Evolutionary conservation across 2,113 vertebrate species (phyloP).

Genomic region (Eolophus roseicapilla): DNA sequence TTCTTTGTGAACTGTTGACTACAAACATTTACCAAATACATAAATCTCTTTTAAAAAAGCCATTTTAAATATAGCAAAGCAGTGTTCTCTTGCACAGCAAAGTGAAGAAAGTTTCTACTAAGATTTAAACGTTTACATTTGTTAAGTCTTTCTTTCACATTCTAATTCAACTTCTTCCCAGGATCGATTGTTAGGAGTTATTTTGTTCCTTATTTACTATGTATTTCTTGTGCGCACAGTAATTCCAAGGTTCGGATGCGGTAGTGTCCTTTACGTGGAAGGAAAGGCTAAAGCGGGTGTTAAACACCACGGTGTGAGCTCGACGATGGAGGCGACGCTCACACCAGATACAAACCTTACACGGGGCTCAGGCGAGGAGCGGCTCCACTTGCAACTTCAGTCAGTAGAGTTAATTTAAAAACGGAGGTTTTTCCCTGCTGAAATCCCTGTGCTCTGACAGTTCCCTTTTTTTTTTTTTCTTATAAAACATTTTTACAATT

Average conservation of each 20-base stretch:
- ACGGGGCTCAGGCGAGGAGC: background rate
- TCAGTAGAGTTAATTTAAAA: constrained; percentile 15
- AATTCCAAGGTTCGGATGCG: constrained; percentile 64
- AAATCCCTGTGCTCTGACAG: constrained; percentile 43
- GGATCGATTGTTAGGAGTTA: constrained; percentile 74
- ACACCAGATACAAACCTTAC: constrained; percentile 17
- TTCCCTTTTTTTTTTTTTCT: background rate
- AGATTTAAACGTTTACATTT: constrained; percentile 81
- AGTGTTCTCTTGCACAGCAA: constrained; percentile 95
- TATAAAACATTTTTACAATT: constrained; percentile 71
- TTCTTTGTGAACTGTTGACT: constrained; percentile 92
- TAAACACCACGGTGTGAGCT: constrained; percentile 63
- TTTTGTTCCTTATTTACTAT: constrained; percentile 84
- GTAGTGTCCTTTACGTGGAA: constrained; percentile 67
- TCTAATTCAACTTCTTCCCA: constrained; percentile 78
- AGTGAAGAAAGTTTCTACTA: constrained; percentile 91
- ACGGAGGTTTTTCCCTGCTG: constrained; percentile 48
- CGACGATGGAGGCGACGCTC: constrained; percentile 56
- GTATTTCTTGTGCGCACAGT: constrained; percentile 84
- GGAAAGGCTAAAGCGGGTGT: constrained; percentile 67
- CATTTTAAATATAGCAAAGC: constrained; percentile 95
- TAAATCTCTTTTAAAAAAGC: constrained; percentile 95
- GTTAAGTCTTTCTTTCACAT: constrained; percentile 89
- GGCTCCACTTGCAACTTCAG: background rate
- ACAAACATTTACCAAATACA: constrained; percentile 99